phyloP scores from a whole-genome alignment of 2,888 invertebrate species.

The Hydroisotoma schaefferi region DNA sequence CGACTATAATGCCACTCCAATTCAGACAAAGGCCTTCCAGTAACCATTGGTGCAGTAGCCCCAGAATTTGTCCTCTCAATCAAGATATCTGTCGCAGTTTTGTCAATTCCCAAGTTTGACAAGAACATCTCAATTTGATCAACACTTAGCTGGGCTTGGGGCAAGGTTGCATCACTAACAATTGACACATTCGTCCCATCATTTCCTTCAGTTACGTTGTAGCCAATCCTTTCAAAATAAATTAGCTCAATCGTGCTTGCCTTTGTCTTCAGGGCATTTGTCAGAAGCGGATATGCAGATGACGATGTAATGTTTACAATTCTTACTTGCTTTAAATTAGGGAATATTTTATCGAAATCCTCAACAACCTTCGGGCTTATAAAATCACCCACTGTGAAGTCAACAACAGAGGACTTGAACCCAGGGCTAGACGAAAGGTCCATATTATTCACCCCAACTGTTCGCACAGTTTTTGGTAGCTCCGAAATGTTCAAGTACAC shows the following conservation, averaged over 20 bases:
- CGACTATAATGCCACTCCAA: conserved; percentile 15
- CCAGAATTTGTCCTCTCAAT: not conserved
- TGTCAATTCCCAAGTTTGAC: not conserved
- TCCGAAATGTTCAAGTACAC: conserved; percentile 13
- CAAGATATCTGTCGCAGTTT: not conserved
- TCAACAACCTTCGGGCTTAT: not conserved
- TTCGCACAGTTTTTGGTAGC: conserved; percentile 11
- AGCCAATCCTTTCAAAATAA: not conserved
- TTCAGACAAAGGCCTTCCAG: conserved; percentile 1
- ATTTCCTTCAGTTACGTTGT: not conserved
- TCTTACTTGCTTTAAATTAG: not conserved
- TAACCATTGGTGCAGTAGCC: not conserved
- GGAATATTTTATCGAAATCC: conserved; percentile 4
- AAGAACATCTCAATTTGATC: not conserved
- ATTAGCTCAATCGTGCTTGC: not conserved
- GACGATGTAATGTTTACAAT: not conserved
- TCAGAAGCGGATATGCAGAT: not conserved
- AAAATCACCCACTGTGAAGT: conserved; percentile 16
- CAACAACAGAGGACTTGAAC: conserved; percentile 13
- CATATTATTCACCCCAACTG: conserved; percentile 15
- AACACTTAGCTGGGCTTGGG: not conserved
- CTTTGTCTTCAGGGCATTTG: not conserved
- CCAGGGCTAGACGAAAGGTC: conserved; percentile 4
- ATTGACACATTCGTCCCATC: not conserved
- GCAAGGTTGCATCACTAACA: not conserved